phyloP scores from a whole-genome alignment of 2,113 vertebrate genomes.

The Halichoeres trimaculatus region DNA sequence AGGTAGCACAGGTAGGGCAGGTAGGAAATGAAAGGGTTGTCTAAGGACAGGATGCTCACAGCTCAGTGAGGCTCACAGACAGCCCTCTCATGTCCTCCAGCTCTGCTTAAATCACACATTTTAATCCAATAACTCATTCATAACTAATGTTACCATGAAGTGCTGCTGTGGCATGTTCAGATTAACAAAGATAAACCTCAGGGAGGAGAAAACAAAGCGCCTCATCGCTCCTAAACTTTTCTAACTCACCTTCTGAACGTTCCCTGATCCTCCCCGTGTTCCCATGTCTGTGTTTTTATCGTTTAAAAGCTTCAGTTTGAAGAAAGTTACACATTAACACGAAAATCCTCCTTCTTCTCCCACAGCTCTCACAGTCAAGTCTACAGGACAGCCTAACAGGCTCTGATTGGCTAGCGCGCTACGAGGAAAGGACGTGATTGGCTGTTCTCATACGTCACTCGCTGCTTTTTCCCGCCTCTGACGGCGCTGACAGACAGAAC shows the following conservation, averaged over 20 bases:
- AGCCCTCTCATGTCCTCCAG: not conserved
- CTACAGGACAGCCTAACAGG: conserved; percentile 1
- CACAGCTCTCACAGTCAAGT: conserved; percentile 72
- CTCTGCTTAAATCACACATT: not conserved
- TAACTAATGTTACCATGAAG: not conserved
- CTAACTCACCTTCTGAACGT: conserved; percentile 37
- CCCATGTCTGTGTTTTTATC: not conserved
- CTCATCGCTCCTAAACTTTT: not conserved
- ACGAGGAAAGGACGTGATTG: conserved; percentile 51
- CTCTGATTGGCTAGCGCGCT: conserved; percentile 62
- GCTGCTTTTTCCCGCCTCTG: conserved; percentile 6
- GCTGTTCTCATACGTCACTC: conserved; percentile 40
- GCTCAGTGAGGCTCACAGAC: not conserved
- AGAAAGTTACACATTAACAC: conserved; percentile 4
- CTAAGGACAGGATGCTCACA: conserved; percentile 12
- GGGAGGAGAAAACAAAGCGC: not conserved
- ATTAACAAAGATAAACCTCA: conserved; percentile 6
- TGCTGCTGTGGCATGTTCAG: not conserved
- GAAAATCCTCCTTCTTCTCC: conserved; percentile 8
- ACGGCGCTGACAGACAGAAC: conserved; percentile 1
- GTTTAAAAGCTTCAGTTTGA: not conserved
- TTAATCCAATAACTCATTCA: not conserved
- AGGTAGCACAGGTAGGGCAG: not conserved
- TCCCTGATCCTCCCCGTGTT: not conserved
- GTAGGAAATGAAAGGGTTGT: not conserved